Base-by-base conservation (phyloP, 2,888 invertebrate species). In the Hetaerina titia region DNA sequence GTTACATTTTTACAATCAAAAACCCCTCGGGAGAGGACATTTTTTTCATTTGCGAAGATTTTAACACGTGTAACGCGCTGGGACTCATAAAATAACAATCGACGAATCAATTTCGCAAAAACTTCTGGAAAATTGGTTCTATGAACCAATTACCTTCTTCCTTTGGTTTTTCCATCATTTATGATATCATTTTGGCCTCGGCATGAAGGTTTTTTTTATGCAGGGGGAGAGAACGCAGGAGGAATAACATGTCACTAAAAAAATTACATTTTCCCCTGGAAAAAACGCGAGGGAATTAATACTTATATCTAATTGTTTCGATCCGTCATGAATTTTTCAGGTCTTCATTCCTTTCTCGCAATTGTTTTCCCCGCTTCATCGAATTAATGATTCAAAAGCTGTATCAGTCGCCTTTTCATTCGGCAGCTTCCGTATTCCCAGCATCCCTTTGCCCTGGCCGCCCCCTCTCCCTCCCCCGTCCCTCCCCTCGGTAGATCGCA, bases 281-380 rank as follows among this genome's bases (percentile, higher is more conserved):
- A 92, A 92, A 90, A 92, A 69, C 22, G 31, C 9, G 74, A 92
- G 22, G 69, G 92, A 92, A 92, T 92, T 92, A 92, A 92, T 92
- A 74, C 92, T 92, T 92, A 92, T 92, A 92, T 92, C 92, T 92
- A 92, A 92, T 92, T 92, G 92, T 92, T 92, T 69, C 92, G 92
- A 92, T 92, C 92, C 69, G 64, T 92, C 92, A 57, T 92, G 92
- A 92, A 92, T 92, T 74, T 92, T 81, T 81, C 81, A 81, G 81
- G 9, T 81, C 81, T 81, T 81, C 81, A 81, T 81, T 81, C 81
- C 81, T 81, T 81, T 81, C 81, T 81, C 81, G 31, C 81, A 81
- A 81, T 81, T 81, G 81, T 81, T 81, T 81, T 31, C 81, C 81
- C 81, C 81, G 81, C 81, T 81, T 81, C 81, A 81, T 81, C 81